Base-by-base conservation (phyloP, 2,888 invertebrate species). In the Diloba caeruleocephala region DNA sequence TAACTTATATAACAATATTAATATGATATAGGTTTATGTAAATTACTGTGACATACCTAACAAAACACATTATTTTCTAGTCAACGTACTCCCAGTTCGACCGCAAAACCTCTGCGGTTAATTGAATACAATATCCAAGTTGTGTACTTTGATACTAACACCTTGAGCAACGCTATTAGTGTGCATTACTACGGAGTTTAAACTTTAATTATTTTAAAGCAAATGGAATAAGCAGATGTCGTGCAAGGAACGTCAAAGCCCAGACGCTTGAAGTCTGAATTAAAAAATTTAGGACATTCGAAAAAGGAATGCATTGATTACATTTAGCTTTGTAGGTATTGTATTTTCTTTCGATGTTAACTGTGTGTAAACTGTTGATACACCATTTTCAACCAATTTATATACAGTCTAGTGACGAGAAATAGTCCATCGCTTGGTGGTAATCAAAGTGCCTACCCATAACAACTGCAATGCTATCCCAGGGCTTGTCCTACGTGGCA, bases 31-130 rank as follows among this genome's bases (percentile, higher is more conserved):
- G 15, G 4, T 29, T 33, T 34, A 64, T 26, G 42, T 49, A 43
- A 54, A 48, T 17, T 28, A 31, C 41, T 38, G 42, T 36, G 53
- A 60, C 37, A 53, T 12, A 46, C 13, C 34, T 42, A 53, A 60
- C 59, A 42, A 44, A 51, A 29, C 37, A 45, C 60, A 62, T 66
- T 60, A 62, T 44, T 63, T 67, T 62, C 43, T 26, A 29, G 21
- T 33, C 19, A 32, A 41, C 3, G 12, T 37, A 44, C 14, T 61
- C 48, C 57, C 10, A 13, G 38, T 41, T 48, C 14, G 45, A 72
- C 74, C 74, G 58, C 74, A 67, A 57, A 55, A 53, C 50, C 52
- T 46, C 33, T 68, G 71, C 15, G 68, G 62, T 65, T 34, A 46
- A 60, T 53, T 34, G 46, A 39, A 54, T 51, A 62, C 23, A 39